Percentiles rank a stretch among this genome's conserved stretches.
phyloP scores from a whole-genome alignment of 2,113 vertebrate genomes.

The Reinhardtius hippoglossoides region DNA sequence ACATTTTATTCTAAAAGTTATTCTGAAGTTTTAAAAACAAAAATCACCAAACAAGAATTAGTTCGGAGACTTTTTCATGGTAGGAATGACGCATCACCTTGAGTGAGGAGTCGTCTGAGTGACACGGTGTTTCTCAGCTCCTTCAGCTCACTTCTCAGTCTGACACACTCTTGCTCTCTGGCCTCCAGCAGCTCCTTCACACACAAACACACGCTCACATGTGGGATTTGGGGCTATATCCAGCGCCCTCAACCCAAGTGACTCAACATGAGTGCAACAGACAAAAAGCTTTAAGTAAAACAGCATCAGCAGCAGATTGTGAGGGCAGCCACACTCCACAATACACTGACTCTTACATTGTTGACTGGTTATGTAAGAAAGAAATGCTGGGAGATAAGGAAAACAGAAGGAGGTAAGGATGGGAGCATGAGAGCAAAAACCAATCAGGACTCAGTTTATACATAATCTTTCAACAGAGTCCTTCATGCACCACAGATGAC shows the following conservation, averaged over 20 bases:
- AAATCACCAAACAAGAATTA: neutral
- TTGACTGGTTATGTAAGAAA: neutral
- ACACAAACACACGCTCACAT: slow-evolving; percentile 21
- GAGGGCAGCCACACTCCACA: neutral
- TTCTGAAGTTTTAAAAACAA: neutral
- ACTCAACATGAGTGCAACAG: neutral
- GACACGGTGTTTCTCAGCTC: slow-evolving; percentile 67
- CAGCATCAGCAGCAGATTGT: too few species aligned
- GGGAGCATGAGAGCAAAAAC: neutral
- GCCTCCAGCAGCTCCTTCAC: slow-evolving; percentile 79
- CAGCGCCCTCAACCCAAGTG: too few species aligned
- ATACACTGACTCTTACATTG: neutral
- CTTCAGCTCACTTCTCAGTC: slow-evolving; percentile 81
- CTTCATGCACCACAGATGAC: neutral
- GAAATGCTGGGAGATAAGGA: neutral
- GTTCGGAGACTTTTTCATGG: neutral
- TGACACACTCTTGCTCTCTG: slow-evolving; percentile 74
- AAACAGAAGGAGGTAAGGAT: neutral
- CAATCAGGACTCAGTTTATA: neutral
- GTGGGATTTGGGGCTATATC: neutral
- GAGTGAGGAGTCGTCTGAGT: slow-evolving; percentile 71
- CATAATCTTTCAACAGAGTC: neutral
- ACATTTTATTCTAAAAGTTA: neutral
- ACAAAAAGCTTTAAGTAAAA: neutral
- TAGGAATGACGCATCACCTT: slow-evolving; percentile 54